A percentile compares a stretch with the other conserved stretches of the same genome.
Evolutionary conservation across 2,888 invertebrate species (phyloP).

Genomic region (Rotaria magnacalcarata): DNA sequence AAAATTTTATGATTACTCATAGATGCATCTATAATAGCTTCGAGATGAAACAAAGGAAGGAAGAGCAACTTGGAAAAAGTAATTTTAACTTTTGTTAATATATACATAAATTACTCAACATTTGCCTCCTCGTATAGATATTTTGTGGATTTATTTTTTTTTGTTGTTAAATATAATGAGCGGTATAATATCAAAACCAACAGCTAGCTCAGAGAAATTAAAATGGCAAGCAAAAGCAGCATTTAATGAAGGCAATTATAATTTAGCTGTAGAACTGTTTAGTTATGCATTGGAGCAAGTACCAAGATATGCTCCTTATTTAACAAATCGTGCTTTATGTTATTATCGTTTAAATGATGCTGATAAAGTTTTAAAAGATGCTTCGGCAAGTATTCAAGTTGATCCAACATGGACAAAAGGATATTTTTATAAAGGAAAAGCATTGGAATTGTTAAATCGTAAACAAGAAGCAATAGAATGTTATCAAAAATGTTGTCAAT

Average conservation of each 20-base stretch:
- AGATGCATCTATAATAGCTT: too few relatives aligned
- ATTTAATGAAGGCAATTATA: not conserved
- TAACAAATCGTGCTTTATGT: conserved; percentile 25
- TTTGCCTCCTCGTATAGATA: too few relatives aligned
- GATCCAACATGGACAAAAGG: conserved; percentile 1
- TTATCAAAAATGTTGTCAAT: conserved; percentile 16
- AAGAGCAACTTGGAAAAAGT: too few relatives aligned
- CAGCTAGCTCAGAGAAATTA: conserved; percentile 7
- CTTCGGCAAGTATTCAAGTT: not conserved
- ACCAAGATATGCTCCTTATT: conserved; percentile 12
- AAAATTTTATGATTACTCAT: too few relatives aligned
- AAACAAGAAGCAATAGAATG: not conserved
- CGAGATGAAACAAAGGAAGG: too few relatives aligned
- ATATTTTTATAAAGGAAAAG: conserved; percentile 29
- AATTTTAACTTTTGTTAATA: too few relatives aligned
- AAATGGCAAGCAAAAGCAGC: conserved; percentile 10
- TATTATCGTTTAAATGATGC: conserved; percentile 23
- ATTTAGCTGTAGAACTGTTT: not conserved
- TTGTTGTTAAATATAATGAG: not conserved
- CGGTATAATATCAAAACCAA: not conserved
- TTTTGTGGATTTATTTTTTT: too few relatives aligned
- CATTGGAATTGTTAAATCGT: conserved; percentile 22
- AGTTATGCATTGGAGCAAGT: conserved; percentile 32
- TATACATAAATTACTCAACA: too few relatives aligned
- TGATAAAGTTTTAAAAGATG: conserved; percentile 31